phyloP scores from a whole-genome alignment of 2,888 invertebrate genomes.

The Calameuta pallipes region DNA sequence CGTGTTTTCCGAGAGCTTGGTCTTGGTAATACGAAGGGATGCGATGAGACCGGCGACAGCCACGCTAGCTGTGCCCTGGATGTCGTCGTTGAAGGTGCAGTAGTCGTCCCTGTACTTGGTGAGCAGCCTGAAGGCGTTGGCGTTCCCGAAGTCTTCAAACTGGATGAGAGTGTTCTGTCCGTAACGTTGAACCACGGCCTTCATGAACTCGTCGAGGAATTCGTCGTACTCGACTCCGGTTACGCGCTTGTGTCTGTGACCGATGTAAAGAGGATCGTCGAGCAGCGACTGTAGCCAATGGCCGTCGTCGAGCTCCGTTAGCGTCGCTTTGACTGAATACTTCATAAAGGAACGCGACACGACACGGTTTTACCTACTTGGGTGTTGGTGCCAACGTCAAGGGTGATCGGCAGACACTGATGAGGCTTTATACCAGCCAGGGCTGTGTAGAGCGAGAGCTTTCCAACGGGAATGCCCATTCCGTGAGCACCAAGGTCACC shows the following conservation, averaged over 20 bases:
- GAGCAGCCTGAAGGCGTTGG: constrained; percentile 94
- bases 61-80: constrained; percentile 97
- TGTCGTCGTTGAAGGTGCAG: constrained; percentile 99
- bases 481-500: constrained; percentile 98
- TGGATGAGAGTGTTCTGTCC: constrained; percentile 89
- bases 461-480: constrained; percentile 99
- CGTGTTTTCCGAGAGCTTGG: constrained; percentile 83
- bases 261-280: constrained; percentile 96
- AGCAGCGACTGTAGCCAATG: constrained; percentile 73
- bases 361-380: constrained; percentile 60
- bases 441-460: constrained; percentile 96
- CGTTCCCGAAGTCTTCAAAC: constrained; percentile 99
- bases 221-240: constrained; percentile 90
- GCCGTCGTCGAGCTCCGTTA: too few species aligned
- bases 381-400: constrained; percentile 95
- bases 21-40: constrained; percentile 85
- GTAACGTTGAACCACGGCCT: constrained; percentile 84
- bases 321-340: too few species aligned
- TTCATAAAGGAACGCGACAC: too few species aligned
- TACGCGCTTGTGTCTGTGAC: constrained; percentile 85
- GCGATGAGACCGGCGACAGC: constrained; percentile 95
- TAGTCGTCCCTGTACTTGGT: constrained; percentile 88
- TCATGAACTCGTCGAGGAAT: constrained; percentile 97
- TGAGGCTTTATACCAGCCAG: constrained; percentile 96
- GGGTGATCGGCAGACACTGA: constrained; percentile 92